phyloP scores from a whole-genome alignment of 2,797 vertebrate genomes.

The Nyctibius grandis region DNA sequence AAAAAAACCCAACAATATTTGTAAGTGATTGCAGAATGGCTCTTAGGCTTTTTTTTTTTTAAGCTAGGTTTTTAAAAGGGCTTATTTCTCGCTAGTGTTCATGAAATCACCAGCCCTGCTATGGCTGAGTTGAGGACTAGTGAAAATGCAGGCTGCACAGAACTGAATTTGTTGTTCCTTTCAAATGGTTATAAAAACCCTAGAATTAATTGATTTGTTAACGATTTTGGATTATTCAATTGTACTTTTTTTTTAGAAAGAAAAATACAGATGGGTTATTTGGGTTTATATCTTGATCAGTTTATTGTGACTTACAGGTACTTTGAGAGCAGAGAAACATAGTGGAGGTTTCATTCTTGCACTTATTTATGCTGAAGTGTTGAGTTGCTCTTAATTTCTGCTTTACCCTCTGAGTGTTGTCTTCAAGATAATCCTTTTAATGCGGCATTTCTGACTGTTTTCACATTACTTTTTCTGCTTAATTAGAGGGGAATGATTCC shows the following conservation, averaged over 20 bases:
- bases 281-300: background rate
- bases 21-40: background rate
- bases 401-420: background rate
- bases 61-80: background rate
- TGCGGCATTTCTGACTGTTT: background rate
- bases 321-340: background rate
- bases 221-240: background rate
- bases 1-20: background rate
- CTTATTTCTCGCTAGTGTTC: background rate
- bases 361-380: background rate
- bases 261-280: background rate
- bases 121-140: background rate
- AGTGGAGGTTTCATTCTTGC: background rate
- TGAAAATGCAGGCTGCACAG: background rate
- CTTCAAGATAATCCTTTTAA: background rate
- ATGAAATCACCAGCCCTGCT: background rate
- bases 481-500: background rate
- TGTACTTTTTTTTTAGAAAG: background rate
- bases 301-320: background rate
- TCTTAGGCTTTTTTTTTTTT: background rate
- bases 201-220: background rate
- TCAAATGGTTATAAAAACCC: background rate
- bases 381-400: background rate
- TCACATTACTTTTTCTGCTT: background rate
- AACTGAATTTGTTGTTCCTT: background rate